phyloP scores from a whole-genome alignment of 2,888 invertebrate genomes.

The Rhagonycha fulva region DNA sequence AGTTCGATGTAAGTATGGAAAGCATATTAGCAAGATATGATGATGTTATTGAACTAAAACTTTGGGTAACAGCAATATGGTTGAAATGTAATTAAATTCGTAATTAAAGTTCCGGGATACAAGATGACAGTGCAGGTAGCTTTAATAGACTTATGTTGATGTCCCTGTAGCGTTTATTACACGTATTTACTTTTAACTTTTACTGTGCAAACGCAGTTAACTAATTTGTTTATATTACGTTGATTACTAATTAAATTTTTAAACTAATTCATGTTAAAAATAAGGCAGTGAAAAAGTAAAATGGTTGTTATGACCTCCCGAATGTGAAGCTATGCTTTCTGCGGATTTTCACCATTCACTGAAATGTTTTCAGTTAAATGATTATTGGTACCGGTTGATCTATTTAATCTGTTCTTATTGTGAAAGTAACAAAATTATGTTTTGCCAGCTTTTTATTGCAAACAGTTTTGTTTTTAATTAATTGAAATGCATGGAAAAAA shows the following conservation, averaged over 20 bases:
- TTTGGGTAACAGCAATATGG: conserved; percentile 34
- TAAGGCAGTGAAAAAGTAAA: no score
- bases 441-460: no score
- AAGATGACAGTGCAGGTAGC: conserved; percentile 41
- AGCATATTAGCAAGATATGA: conserved; percentile 33
- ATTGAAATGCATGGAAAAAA: no score
- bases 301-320: no score
- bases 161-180: conserved; percentile 18
- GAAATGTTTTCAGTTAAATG: not conserved
- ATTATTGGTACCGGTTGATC: not conserved
- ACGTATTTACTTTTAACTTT: conserved; percentile 13
- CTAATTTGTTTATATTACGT: not conserved
- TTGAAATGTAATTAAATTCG: conserved; percentile 45
- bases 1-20: conserved; percentile 20
- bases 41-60: conserved; percentile 37
- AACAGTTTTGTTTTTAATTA: no score
- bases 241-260: not conserved
- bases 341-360: not conserved
- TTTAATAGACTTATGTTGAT: conserved; percentile 25
- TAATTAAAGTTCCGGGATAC: conserved; percentile 48
- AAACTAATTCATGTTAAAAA: not conserved
- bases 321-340: not conserved
- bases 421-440: no score
- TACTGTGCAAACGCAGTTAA: not conserved
- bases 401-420: no score